Evolutionary conservation across 2,888 invertebrate genomes (phyloP).

Genomic region (Fragum sueziense): DNA sequence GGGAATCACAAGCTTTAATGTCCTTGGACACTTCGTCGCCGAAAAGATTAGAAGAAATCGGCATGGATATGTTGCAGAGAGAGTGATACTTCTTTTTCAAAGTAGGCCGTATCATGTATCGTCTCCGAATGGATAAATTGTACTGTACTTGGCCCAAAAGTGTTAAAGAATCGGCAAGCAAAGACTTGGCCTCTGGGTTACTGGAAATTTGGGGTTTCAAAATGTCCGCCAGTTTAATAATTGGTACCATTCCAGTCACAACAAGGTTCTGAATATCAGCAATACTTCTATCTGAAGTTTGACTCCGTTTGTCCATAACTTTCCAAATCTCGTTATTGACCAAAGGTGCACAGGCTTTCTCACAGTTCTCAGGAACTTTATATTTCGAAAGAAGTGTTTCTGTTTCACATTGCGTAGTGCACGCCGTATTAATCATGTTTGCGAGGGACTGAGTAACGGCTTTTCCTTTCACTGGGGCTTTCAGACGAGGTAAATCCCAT

Average conservation of each 20-base stretch:
- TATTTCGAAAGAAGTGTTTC: too few species aligned
- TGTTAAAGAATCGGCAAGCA: background rate
- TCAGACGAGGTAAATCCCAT: slow-evolving; percentile 23
- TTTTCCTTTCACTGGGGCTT: slow-evolving; percentile 15
- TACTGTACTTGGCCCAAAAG: slow-evolving; percentile 14
- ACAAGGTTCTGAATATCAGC: too few species aligned
- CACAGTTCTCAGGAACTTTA: too few species aligned
- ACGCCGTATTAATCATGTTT: slow-evolving; percentile 20
- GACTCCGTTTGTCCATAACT: too few species aligned
- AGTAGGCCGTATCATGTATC: too few species aligned
- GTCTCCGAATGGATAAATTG: background rate
- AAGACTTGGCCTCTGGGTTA: background rate
- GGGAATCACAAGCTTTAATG: slow-evolving; percentile 20
- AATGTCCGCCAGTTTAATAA: background rate
- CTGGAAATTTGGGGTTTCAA: background rate
- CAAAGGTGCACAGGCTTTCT: too few species aligned
- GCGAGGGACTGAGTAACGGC: slow-evolving; percentile 13
- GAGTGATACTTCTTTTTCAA: too few species aligned
- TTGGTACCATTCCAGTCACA: too few species aligned
- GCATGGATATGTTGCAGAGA: too few species aligned
- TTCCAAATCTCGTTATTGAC: background rate
- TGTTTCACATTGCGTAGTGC: slow-evolving; percentile 20
- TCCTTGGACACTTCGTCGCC: slow-evolving; percentile 22
- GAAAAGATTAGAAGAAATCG: background rate
- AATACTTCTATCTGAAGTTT: too few species aligned